Base-by-base conservation (phyloP, 2,888 invertebrate genomes). In the Drosophila mercatorum region DNA sequence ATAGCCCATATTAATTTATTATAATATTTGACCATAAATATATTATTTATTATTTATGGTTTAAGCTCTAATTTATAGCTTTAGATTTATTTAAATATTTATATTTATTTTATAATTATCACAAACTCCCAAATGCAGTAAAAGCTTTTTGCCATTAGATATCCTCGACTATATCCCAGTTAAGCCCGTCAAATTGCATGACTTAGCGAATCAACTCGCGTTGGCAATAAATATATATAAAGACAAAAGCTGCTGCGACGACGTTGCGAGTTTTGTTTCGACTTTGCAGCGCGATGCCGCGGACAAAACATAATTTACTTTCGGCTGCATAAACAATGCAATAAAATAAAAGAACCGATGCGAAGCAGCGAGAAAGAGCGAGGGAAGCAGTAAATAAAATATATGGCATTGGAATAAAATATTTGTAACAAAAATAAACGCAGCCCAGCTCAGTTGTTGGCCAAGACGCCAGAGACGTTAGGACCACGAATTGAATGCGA, bases 241-340 rank as follows among this genome's bases (percentile, higher is more conserved):
- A 70, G 56, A 80, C 82, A 76, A 71, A 68, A 64, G 72, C 71
- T 75, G 73, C 84, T 66, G 65, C 69, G 57, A 57, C 68, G 79
- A 76, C 51, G 41, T 80, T 71, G 51, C 71, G 53, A 78, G 80
- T 71, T 80, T 67, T 71, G 76, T 68, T 75, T 38, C 80, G 69
- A 80, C 58, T 79, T 79, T 68, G 64, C 78, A 56, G 68, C 57
- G 52, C 75, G 64, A 60, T 43, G 75, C 75, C 63, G 77, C 80
- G 80, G 77, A 80, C 67, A 68, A 80, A 90, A 88, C 91, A 90
- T 90, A 91, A 90, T 91, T 91, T 89, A 90, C 86, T 90, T 90
- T 86, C 71, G 80, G 75, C 89, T 80, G 82, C 91, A 91, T 90
- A 90, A 91, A 91, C 89, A 91, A 90, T 91, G 91, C 90, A 91